A percentile compares a stretch with the other conserved stretches of the same genome.
Conservation (phyloP, 2,888 invertebrate species). For the Zygaena filipendulae region DNA sequence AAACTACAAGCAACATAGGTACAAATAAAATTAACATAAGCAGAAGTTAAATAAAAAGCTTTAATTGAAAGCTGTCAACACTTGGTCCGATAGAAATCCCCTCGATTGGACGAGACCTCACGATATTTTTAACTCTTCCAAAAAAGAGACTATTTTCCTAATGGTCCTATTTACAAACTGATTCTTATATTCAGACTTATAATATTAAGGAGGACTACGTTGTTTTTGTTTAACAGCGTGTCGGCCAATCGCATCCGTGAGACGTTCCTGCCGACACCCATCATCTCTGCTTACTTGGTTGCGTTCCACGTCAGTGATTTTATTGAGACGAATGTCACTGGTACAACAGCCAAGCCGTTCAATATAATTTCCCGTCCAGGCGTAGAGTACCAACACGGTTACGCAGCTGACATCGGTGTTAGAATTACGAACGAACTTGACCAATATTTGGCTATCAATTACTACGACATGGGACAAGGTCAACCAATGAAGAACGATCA, state of each 20-base stretch:
- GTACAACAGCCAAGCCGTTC: conserved; percentile 33
- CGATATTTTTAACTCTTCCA: too few species aligned
- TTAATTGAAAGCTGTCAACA: too few species aligned
- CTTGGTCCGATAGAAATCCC: too few species aligned
- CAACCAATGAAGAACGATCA: conserved; percentile 71
- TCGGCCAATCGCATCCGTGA: conserved; percentile 31
- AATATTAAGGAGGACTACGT: too few species aligned
- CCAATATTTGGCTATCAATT: conserved; percentile 64
- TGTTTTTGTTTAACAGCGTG: conserved; percentile 24
- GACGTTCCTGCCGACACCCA: conserved; percentile 67
- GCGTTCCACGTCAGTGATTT: conserved; percentile 88
- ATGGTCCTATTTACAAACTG: too few species aligned
- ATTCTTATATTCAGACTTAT: too few species aligned
- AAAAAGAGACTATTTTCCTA: too few species aligned
- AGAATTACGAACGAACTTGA: conserved; percentile 60
- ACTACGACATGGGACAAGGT: conserved; percentile 65
- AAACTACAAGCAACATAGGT: too few species aligned
- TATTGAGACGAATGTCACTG: conserved; percentile 32
- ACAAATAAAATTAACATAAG: too few species aligned
- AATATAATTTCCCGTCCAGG: conserved; percentile 51
- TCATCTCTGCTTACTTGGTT: conserved; percentile 85
- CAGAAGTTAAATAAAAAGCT: too few species aligned
- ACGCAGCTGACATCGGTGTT: conserved; percentile 55
- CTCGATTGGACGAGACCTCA: too few species aligned
- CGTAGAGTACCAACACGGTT: conserved; percentile 38